Base-by-base conservation (phyloP, 1,140 invertebrate species). In the Drosophila kurseongensis region DNA sequence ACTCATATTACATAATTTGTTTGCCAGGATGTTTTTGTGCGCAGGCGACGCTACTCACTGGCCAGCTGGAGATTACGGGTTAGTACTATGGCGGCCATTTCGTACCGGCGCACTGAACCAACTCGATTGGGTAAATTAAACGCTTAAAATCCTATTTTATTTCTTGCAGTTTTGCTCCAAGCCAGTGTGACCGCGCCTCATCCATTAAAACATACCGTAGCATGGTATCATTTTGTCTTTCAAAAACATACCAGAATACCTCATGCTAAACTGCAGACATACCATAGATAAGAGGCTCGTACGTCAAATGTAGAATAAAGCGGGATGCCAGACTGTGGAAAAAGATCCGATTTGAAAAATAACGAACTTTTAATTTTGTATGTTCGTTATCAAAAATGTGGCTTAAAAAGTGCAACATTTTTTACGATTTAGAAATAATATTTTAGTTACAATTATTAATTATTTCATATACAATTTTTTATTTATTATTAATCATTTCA, bases 41-140 rank as follows among this genome's bases (percentile, higher is more conserved):
- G 7, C 13, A 13, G 29, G 27, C n/a, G 4, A 18, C 4, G n/a
- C 7, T 14, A 90, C 90, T 90, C 90, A 91, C 90, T 91, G 71
- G 90, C 86, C 57, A 91, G 54, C 56, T 91, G 90, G 57, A 85
- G 78, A 59, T 91, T 91, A 44, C 78, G 80, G 65, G 81, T 82
- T 72, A 91, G 79, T 66, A 91, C 91, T 65, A 91, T 79, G 56
- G 90, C 84, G 71, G 90, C 80, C 90, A 91, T 91, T 40, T 27
- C 77, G 54, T 45, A 54, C 66, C 65, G 76, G 61, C 71, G 56
- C 52, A 57, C 23, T 41, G 14, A 54, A 65, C 45, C 54, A 69
- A 58, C 60, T 63, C 58, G 56, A 73, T 48, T 48, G 44, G 47
- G n/a, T 36, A 9, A 66, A 38, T 42, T 66, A 45, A 1, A 16